Evolutionary conservation across 1,140 invertebrate genomes (phyloP), one percentile per base, ranked within the genome.

Genomic region (Drosophila seguyi): DNA sequence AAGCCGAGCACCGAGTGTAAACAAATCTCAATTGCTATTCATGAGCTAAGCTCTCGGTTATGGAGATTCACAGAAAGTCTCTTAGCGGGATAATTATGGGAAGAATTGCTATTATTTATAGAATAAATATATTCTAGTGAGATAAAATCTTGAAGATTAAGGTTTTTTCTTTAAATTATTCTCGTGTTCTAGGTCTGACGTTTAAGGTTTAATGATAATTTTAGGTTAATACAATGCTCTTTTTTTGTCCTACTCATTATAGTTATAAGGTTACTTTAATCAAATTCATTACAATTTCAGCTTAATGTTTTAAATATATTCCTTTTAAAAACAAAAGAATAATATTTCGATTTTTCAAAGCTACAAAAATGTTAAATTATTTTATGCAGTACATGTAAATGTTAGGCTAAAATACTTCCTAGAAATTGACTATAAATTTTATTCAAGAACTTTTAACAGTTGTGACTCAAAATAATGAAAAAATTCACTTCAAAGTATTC

Each of bases 11-110:
- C 55, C n/a, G 62, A 66, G 61, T 67, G 57, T 60, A 75, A 80
- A 77, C 75, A 77, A 76, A 60, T 73, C 39, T 81, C 62, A 75
- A 81, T 81, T 81, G 78, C 61, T 77, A 77, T 77, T 77, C 74
- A 77, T 69, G 31, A 77, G 63, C 25, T 31, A 22, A 55, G 47
- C 18, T 27, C 27, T 25, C 65, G 42, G 66, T 41, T 72, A 57
- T 72, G 31, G 27, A 48, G 52, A 72, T 42, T 48, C 25, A 25
- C n/a, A 38, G 25, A 22, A 7, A 20, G 8, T 18, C 25, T n/a
- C 0, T 25, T 22, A 22, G 31, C 38, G 11, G n/a, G 13, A 11
- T 42, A 52, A 52, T 52, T 34, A 8, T 11, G 8, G 14, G 8
- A n/a, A 5, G 13, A 34, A 20, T 22, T 16, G 3, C 3, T 20